Percentiles rank a stretch among this genome's conserved stretches.
These are phyloP conservation scores for Chironomus tepperi DNA, from an alignment of 1,140 invertebrate species.

Conservation along the genomic window DNA sequence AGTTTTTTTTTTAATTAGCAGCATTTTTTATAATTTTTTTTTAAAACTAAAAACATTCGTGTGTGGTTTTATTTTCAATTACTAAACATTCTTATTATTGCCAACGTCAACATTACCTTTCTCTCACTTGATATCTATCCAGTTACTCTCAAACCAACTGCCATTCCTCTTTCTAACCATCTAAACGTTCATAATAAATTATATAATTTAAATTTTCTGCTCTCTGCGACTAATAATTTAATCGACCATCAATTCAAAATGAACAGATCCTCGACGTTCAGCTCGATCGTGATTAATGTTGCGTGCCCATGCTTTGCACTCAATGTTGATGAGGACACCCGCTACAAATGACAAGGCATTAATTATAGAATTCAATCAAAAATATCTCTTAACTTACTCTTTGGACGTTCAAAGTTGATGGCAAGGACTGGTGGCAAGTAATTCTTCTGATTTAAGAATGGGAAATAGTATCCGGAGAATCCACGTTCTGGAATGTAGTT, in stretches of 20 bases:
- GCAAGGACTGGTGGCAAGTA: slow-evolving; percentile 84
- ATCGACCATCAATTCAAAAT: slow-evolving; percentile 93
- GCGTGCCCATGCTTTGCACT: slow-evolving; percentile 92
- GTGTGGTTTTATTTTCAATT: background rate
- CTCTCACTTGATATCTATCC: background rate
- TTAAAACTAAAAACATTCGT: slow-evolving; percentile 7
- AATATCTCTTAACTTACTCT: slow-evolving; percentile 53
- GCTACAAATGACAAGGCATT: slow-evolving; percentile 44
- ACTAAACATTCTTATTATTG: slow-evolving; percentile 14
- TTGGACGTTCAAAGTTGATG: slow-evolving; percentile 73
- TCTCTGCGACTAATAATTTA: slow-evolving; percentile 45
- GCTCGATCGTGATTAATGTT: slow-evolving; percentile 83
- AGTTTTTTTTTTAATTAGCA: background rate
- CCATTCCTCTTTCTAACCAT: background rate
- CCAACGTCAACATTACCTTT: background rate
- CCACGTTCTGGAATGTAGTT: slow-evolving; percentile 69
- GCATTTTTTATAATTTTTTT: slow-evolving; percentile 7
- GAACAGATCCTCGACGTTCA: slow-evolving; percentile 83
- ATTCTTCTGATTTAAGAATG: slow-evolving; percentile 68
- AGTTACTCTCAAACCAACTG: background rate
- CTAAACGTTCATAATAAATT: background rate
- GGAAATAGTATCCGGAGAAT: slow-evolving; percentile 70
- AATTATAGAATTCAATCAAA: background rate
- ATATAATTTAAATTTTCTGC: background rate
- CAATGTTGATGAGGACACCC: slow-evolving; percentile 87